phyloP scores from a whole-genome alignment of 30 jellyfish, hydroid and myxozoan genomes.

The Haliclystus octoradiatus region DNA sequence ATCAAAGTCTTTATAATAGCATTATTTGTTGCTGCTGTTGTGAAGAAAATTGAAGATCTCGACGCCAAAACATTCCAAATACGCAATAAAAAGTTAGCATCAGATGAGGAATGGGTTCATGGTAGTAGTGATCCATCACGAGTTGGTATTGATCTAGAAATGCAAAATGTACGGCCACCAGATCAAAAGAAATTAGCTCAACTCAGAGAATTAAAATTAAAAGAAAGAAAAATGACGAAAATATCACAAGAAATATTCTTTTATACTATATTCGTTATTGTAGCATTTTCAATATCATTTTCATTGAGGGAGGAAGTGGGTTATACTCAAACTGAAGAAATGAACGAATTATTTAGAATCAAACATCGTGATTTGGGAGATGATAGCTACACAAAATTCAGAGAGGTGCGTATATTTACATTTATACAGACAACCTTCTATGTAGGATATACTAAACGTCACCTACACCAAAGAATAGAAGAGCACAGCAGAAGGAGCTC shows the following conservation, averaged over 20 bases:
- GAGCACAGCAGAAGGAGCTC: too few species aligned
- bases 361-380: too few species aligned
- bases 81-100: constrained; percentile 69
- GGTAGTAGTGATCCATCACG: constrained; percentile 40
- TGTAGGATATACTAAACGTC: too few species aligned
- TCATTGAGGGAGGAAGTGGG: constrained; percentile 62
- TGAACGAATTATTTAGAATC: constrained; percentile 46
- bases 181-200: constrained; percentile 41
- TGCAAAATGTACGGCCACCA: too few species aligned
- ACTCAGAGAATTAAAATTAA: constrained; percentile 60
- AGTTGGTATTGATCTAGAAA: constrained; percentile 33
- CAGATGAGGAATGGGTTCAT: constrained; percentile 88
- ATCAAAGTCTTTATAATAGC: constrained; percentile 57
- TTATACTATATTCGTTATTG: constrained; percentile 44
- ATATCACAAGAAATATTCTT: constrained; percentile 54
- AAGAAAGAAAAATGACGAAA: constrained; percentile 81
- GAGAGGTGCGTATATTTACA: too few species aligned
- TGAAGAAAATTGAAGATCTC: constrained; percentile 53
- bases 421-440: too few species aligned
- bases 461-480: too few species aligned
- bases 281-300: constrained; percentile 55
- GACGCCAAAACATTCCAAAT: constrained; percentile 62
- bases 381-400: too few species aligned
- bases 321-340: constrained; percentile 56
- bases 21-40: constrained; percentile 57